phyloP scores from a whole-genome alignment of 2,797 vertebrate species.

The Pteronotus mesoamericanus region DNA sequence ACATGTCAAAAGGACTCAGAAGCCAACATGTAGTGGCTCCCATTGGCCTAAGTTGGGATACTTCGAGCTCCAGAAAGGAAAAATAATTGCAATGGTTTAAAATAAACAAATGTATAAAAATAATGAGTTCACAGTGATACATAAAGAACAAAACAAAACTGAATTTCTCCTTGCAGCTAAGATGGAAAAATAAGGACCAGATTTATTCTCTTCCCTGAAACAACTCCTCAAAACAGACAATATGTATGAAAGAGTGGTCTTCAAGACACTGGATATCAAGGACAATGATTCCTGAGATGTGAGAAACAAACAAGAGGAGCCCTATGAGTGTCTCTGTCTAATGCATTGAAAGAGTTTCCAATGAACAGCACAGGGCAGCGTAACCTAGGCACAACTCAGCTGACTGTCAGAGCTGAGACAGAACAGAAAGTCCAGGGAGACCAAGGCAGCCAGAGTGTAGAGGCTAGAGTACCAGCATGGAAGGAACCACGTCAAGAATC shows the following conservation, averaged over 20 bases:
- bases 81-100: neutral
- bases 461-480: neutral
- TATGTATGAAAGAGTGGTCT: neutral
- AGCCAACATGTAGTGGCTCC: neutral
- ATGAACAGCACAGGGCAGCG: accelerated
- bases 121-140: neutral
- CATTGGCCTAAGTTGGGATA: neutral
- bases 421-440: neutral
- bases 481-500: neutral
- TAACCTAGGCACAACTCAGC: neutral
- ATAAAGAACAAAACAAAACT: neutral
- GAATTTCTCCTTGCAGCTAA: neutral
- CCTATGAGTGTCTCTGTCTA: neutral
- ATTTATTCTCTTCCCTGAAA: slow-evolving; percentile 1
- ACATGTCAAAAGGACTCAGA: neutral
- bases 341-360: neutral
- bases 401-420: neutral
- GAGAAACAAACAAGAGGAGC: neutral
- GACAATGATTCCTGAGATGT: neutral
- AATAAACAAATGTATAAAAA: neutral
- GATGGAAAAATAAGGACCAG: neutral
- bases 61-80: neutral
- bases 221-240: neutral
- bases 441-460: neutral
- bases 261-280: neutral